Conservation (phyloP, 2,797 vertebrate species). For the Poecilia velifera region DNA sequence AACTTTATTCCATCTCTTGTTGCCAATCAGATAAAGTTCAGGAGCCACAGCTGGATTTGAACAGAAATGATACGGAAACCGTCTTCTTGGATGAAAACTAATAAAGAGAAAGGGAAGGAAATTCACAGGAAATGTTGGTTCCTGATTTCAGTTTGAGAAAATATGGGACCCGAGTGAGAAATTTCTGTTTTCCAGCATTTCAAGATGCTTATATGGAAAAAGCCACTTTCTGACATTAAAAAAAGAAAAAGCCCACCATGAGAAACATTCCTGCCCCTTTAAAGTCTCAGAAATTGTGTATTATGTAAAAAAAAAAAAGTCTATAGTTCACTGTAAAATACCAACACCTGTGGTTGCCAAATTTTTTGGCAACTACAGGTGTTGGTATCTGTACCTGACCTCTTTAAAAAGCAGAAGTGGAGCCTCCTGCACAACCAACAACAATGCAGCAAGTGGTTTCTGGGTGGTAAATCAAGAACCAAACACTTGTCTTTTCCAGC, state of each 20-base stretch:
- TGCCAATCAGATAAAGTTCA: conserved; percentile 17
- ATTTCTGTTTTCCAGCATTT: not conserved
- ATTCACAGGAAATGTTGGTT: not conserved
- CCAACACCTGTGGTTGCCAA: too few relatives aligned
- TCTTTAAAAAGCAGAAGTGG: too few relatives aligned
- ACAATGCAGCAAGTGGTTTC: too few relatives aligned
- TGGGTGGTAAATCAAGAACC: too few relatives aligned
- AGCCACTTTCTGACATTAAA: not conserved
- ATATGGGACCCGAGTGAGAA: not conserved
- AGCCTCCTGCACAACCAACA: too few relatives aligned
- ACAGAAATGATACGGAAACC: not conserved
- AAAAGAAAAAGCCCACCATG: not conserved
- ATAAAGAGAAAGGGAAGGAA: not conserved
- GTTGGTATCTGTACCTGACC: too few relatives aligned
- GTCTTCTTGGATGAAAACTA: not conserved
- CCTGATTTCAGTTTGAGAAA: not conserved
- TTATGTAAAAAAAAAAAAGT: too few relatives aligned
- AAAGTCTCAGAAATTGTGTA: not conserved
- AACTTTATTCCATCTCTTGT: conserved; percentile 21
- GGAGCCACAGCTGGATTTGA: not conserved
- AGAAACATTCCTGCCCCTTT: not conserved
- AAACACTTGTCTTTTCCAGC: too few relatives aligned
- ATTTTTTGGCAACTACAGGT: too few relatives aligned
- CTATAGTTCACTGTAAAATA: too few relatives aligned
- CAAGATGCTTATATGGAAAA: not conserved